Conservation (phyloP, 2,113 vertebrate species). For the Campylomormyrus tamandua region DNA sequence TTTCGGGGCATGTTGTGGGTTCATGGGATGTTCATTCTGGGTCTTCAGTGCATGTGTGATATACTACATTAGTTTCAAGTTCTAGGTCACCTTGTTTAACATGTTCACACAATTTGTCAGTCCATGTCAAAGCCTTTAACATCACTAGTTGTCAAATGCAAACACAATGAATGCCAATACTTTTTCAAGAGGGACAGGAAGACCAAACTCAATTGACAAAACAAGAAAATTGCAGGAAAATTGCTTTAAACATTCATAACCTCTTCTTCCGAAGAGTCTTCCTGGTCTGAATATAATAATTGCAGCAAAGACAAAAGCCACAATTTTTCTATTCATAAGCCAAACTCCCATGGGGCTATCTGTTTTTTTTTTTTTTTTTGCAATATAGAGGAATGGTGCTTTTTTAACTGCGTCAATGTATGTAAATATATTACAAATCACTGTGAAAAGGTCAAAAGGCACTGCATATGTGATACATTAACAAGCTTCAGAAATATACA, state of each 20-base stretch:
- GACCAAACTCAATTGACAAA: not conserved
- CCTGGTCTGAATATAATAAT: not conserved
- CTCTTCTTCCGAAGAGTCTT: not conserved
- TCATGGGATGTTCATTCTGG: not conserved
- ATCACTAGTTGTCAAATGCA: not conserved
- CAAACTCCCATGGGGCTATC: not conserved
- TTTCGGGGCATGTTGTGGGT: not conserved
- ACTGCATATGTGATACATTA: not conserved
- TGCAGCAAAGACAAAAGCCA: not conserved
- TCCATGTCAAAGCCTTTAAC: not conserved
- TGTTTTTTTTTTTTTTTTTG: not conserved
- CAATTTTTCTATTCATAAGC: not conserved
- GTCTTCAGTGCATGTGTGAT: not conserved
- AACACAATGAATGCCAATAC: not conserved
- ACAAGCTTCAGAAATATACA: slow-evolving; percentile 4
- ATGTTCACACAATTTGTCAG: not conserved
- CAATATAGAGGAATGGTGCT: not conserved
- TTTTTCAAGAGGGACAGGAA: not conserved
- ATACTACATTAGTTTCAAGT: not conserved
- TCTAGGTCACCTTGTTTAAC: not conserved
- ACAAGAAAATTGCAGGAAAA: not conserved
- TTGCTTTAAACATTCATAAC: not conserved
- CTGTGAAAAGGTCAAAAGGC: slow-evolving; percentile 1
- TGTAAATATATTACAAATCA: slow-evolving; percentile 6
- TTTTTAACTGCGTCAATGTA: not conserved